A percentile compares a stretch with the other conserved stretches of the same genome.
These are phyloP conservation scores for Chamaea fasciata DNA, from an alignment of 2,113 vertebrate genomes.

Conservation along the genomic window DNA sequence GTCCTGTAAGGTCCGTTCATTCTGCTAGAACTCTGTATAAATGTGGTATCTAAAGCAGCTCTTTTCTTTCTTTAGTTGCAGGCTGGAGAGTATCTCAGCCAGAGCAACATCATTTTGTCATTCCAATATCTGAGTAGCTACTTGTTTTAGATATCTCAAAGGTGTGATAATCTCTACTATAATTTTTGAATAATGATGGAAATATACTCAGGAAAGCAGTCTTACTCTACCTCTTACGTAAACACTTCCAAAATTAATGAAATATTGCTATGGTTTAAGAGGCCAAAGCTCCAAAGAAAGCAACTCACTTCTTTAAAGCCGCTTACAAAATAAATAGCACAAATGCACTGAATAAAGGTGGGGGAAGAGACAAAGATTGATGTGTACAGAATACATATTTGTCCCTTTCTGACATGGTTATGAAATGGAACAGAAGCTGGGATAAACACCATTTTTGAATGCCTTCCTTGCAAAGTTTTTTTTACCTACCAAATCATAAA, in stretches of 20 bases:
- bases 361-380: background rate
- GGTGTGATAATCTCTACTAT: background rate
- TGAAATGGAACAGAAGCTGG: background rate
- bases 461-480: background rate
- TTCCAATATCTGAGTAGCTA: conserved; percentile 6
- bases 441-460: background rate
- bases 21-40: background rate
- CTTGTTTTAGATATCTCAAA: background rate
- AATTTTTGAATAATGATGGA: conserved; percentile 19
- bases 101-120: background rate
- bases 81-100: background rate
- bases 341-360: background rate
- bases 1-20: background rate
- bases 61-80: background rate
- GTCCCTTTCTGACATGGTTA: background rate
- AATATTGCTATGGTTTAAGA: background rate
- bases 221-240: background rate
- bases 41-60: background rate
- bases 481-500: background rate
- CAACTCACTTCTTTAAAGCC: background rate
- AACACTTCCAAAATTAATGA: background rate
- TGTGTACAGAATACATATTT: background rate
- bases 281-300: background rate
- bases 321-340: background rate
- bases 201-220: background rate